These are phyloP conservation scores for Panagrolaimus sp. DNA, from an alignment of 1,140 invertebrate species.

Conservation along the genomic window DNA sequence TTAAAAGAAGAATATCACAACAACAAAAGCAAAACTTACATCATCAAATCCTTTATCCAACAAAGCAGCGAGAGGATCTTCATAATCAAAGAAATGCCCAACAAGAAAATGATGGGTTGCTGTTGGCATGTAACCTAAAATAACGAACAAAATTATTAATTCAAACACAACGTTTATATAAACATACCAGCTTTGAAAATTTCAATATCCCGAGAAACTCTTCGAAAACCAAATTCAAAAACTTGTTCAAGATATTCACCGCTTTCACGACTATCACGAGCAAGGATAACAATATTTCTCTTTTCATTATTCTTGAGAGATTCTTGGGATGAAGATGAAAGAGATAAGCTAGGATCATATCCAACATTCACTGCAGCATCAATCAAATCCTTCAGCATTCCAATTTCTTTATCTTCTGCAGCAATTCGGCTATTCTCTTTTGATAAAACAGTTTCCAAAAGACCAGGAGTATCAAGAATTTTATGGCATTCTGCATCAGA, in stretches of 20 bases:
- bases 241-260: neutral
- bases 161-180: no score
- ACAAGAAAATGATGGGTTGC: neutral
- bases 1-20: neutral
- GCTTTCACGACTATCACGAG: conserved; percentile 30
- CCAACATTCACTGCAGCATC: neutral
- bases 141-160: neutral
- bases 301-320: neutral
- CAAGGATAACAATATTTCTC: neutral
- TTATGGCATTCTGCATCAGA: conserved; percentile 77
- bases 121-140: neutral
- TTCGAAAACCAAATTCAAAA: neutral
- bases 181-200: neutral
- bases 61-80: conserved; percentile 28
- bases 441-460: neutral
- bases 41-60: conserved; percentile 20
- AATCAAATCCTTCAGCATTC: conserved; percentile 33
- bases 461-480: conserved; percentile 52
- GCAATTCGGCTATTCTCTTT: neutral
- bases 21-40: neutral
- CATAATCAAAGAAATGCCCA: conserved; percentile 5
- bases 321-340: no score
- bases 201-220: neutral
- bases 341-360: neutral
- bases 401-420: conserved; percentile 27